Evolutionary conservation across 2,797 vertebrate genomes (phyloP).

Genomic region (Rallus crepitans): DNA sequence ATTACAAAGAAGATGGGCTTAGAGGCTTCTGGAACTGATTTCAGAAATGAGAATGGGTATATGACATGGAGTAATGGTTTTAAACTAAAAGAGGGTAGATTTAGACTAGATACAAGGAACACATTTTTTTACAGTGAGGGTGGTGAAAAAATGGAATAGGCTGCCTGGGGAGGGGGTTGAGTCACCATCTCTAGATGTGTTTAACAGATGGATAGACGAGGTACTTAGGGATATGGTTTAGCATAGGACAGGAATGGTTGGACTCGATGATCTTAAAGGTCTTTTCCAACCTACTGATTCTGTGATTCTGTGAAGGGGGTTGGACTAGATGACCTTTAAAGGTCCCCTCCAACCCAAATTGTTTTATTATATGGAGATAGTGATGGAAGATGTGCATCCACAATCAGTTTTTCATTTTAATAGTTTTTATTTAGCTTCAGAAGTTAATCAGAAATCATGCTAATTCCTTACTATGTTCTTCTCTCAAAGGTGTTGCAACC

Average conservation of each 20-base stretch:
- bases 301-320: too few species aligned
- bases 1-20: background rate
- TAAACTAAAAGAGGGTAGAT: background rate
- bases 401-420: background rate
- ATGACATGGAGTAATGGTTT: background rate
- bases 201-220: too few species aligned
- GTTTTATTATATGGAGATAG: background rate
- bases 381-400: background rate
- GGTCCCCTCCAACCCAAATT: background rate
- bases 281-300: too few species aligned
- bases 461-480: background rate
- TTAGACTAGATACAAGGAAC: background rate
- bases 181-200: too few species aligned
- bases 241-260: too few species aligned
- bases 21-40: background rate
- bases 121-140: background rate
- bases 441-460: background rate
- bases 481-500: background rate
- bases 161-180: background rate
- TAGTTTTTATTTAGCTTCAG: background rate
- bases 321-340: background rate
- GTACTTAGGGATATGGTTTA: too few species aligned
- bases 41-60: background rate
- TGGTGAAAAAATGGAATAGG: background rate
- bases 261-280: too few species aligned